Evolutionary conservation across 2,888 invertebrate species (phyloP), one percentile per base, ranked within the genome.

Genomic region (Cistogaster globosa): DNA sequence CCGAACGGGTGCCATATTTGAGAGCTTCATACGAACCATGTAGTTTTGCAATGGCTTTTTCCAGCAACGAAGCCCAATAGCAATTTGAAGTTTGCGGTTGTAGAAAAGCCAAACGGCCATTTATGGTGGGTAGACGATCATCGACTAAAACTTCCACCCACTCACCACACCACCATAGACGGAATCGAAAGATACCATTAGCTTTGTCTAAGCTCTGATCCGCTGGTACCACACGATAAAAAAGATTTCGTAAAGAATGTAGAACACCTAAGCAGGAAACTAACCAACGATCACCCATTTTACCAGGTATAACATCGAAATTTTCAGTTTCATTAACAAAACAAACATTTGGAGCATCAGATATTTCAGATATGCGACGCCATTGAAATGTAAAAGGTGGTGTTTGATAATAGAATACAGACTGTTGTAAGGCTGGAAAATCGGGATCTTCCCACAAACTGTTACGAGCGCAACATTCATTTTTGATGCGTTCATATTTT

Each of bases 31-130:
- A 98, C 0, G 98, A 98, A 6, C 98, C 98, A 90, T 98, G 98
- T 75, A 98, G 96, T 96, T 98, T 98, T 80, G 98, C 98, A 88
- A 98, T 98, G 0, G 98, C 98, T 92, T 98, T 98, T 93, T 98
- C 98, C 71, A 98, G 93, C 36, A 98, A 93, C 0, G 97, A 96
- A 0, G 98, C 96, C 98, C 98, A 98, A 90, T 96, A 96, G 90
- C 97, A 96, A 88, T 96, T 96, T 1, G 96, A 95, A 87, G 95
- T 94, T 87, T 95, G 95, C 57, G 96, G 95, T 92, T 98, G 97
- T 84, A 97, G 94, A 92, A 98, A 98, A 53, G 97, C 97, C 85
- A 98, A 93, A 87, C 96, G 95, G 12, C 97, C 97, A 90, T 97
- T 96, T 57, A 97, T 97, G 0, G 97, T 97, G 8, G 98, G 98